phyloP scores from a whole-genome alignment of 2,797 vertebrate species.

The Limnodromus scolopaceus region DNA sequence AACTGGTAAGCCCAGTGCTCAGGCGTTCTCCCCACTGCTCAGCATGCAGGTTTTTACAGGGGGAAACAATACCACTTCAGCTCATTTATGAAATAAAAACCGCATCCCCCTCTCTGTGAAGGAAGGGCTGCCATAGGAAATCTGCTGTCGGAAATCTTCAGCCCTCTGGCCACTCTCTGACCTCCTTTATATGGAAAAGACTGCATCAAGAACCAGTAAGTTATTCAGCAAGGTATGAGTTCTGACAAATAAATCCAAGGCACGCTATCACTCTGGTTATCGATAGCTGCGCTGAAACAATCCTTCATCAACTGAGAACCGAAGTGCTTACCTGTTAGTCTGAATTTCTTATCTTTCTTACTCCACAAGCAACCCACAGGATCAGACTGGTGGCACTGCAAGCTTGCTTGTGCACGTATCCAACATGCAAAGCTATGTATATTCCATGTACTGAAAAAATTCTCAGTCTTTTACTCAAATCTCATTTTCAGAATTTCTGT shows the following conservation, averaged over 20 bases:
- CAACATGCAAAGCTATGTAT: neutral
- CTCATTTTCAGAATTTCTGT: neutral
- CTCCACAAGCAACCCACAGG: neutral
- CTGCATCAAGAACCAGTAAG: neutral
- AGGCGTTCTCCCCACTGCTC: neutral
- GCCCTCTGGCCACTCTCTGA: neutral
- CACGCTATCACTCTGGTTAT: neutral
- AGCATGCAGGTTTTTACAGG: neutral
- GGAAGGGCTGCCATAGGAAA: neutral
- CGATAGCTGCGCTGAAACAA: neutral
- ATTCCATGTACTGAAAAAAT: neutral
- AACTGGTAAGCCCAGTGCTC: neutral
- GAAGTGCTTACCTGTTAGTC: neutral
- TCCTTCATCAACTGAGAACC: neutral
- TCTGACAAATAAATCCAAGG: neutral
- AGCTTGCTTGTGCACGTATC: neutral
- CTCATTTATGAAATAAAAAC: neutral
- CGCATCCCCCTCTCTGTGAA: neutral
- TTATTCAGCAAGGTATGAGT: neutral
- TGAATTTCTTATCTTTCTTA: neutral
- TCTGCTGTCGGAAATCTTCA: neutral
- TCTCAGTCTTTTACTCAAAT: neutral
- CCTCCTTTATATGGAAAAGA: neutral
- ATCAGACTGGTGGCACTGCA: neutral
- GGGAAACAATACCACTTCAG: neutral